These are phyloP conservation scores for Stomatorhinus walkeri DNA, from an alignment of 2,797 vertebrate genomes.

Conservation along the genomic window DNA sequence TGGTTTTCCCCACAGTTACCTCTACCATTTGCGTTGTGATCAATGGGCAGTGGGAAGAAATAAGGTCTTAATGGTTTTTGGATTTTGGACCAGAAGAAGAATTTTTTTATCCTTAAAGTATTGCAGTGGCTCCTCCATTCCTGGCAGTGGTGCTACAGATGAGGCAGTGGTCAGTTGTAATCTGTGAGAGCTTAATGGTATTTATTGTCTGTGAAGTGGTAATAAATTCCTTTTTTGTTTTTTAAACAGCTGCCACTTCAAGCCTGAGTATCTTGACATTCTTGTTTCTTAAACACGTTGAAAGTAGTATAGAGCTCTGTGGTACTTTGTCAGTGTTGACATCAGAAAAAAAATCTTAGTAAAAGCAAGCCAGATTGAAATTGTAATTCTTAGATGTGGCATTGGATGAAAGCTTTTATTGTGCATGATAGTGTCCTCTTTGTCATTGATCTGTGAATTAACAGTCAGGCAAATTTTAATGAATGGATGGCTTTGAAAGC, in stretches of 20 bases:
- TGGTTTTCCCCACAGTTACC: background rate
- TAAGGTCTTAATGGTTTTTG: background rate
- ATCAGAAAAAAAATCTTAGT: slow-evolving; percentile 15
- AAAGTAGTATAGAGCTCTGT: background rate
- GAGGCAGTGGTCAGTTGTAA: background rate
- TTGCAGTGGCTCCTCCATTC: background rate
- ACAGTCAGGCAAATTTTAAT: background rate
- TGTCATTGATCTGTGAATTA: slow-evolving; percentile 19
- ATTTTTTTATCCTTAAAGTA: background rate
- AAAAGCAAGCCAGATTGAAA: background rate
- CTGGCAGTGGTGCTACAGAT: background rate
- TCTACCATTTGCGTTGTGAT: background rate
- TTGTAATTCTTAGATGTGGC: background rate
- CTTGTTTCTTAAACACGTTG: slow-evolving; percentile 4
- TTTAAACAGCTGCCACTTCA: background rate
- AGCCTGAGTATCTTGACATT: background rate
- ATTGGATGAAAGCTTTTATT: slow-evolving; percentile 12
- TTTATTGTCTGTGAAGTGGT: background rate
- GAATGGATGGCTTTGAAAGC: slow-evolving; percentile 9
- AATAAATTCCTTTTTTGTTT: slow-evolving; percentile 1
- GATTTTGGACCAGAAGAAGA: background rate
- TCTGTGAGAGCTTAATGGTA: background rate
- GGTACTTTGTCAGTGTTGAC: slow-evolving; percentile 4
- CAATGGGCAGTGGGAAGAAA: background rate
- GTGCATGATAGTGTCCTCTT: background rate